Base-by-base conservation (phyloP, 2,888 invertebrate genomes). In the Dromius quadrimaculatus region DNA sequence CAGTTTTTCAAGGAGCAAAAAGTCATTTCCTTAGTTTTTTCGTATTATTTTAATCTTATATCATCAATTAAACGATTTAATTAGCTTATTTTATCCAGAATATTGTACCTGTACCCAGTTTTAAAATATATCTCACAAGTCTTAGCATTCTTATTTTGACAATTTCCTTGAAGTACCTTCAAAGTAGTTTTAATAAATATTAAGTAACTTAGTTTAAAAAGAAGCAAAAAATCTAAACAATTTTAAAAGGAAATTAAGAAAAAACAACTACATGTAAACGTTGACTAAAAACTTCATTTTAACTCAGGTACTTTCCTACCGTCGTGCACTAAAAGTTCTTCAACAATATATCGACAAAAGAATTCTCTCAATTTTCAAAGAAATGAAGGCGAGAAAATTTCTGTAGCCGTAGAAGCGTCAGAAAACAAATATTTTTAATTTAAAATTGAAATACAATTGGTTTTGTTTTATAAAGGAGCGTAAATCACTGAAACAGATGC, bases 401-500 rank as follows among this genome's bases (percentile, higher is more conserved):
- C 1, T 4, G 6, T 8, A 2, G 20, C 13, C 32, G 32, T 15
- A 32, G 28, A 43, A 47, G 47, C 47, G 20, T n/a, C 22, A 22
- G 20, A 19, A 59, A 59, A 59, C 36, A 59, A 59, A 59, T 20
- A 59, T 59, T 36, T 59, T 59, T 59, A 59, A 59, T 59, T 59
- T 59, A 59, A 59, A 59, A 59, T 59, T 59, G 59, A 59, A 59
- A 59, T 59, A 20, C n/a, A 20, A 19, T 15, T 43, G n/a, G 36
- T 36, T 28, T 20, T 54, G 13, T 36, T 59, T 59, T 59, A 9
- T 5, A 13, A 59, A 59, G 11, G 57, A 59, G 19, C 36, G 20
- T 59, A 59, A 59, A 59, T 59, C 59, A 36, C 36, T 59, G 20
- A 11, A 59, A 36, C 59, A 59, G 59, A 23, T 59, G 59, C 59